phyloP scores from a whole-genome alignment of 2,888 invertebrate genomes.

The Cinara cedri region DNA sequence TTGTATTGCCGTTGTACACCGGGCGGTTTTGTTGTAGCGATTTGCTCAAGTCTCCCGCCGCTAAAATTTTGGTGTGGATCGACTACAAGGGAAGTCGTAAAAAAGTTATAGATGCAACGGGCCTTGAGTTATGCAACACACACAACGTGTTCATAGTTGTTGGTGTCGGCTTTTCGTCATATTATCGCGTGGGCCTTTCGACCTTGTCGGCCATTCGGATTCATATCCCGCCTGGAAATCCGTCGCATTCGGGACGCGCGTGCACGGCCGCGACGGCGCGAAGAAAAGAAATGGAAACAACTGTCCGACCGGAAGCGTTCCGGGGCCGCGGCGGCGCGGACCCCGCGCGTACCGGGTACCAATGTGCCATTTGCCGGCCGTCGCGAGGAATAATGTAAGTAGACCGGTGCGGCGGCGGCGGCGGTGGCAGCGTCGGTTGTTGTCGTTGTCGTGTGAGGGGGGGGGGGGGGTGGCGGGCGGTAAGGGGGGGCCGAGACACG shows the following conservation, averaged over 20 bases:
- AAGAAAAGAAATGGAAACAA: not conserved
- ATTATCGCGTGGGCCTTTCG: not conserved
- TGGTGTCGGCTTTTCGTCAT: too few relatives aligned
- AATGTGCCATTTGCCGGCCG: not conserved
- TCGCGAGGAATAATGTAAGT: conserved; percentile 6
- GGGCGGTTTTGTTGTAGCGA: too few relatives aligned
- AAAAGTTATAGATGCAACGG: too few relatives aligned
- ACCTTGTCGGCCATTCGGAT: not conserved
- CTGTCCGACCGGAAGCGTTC: conserved; percentile 28
- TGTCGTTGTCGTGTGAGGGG: not conserved
- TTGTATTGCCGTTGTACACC: too few relatives aligned
- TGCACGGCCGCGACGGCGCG: too few relatives aligned
- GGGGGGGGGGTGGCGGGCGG: not conserved
- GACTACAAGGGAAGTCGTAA: too few relatives aligned
- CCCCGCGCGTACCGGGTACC: not conserved
- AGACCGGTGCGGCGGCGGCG: conserved; percentile 11
- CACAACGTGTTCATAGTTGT: too few relatives aligned
- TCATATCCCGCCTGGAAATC: too few relatives aligned
- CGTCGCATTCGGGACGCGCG: too few relatives aligned
- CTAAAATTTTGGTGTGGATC: too few relatives aligned
- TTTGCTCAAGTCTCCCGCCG: too few relatives aligned
- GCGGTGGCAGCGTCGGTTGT: not conserved
- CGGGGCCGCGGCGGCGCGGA: not conserved
- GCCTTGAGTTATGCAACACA: too few relatives aligned
- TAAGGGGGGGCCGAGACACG: conserved; percentile 34